Evolutionary conservation across 2,888 invertebrate species (phyloP).

Genomic region (Calliopum simillimum): DNA sequence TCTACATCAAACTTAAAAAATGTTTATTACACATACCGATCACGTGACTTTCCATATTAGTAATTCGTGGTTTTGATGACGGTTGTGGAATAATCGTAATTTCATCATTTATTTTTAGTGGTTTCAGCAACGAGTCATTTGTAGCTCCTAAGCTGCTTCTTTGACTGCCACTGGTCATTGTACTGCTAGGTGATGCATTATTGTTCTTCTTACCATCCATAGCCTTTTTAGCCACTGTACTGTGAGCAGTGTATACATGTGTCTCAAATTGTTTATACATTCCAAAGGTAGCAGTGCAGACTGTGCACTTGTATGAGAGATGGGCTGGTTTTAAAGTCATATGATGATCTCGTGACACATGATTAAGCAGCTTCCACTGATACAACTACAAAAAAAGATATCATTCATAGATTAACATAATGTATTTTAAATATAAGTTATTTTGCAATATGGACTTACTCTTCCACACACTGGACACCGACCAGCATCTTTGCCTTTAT

Average conservation of each 20-base stretch:
- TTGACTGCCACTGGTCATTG: conserved; percentile 47
- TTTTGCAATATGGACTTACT: conserved; percentile 70
- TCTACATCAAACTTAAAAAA: too few relatives aligned
- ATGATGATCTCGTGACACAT: conserved; percentile 92
- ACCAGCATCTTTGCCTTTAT: conserved; percentile 93
- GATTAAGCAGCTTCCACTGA: conserved; percentile 92
- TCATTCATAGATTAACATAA: conserved; percentile 16
- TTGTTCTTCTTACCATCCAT: conserved; percentile 73
- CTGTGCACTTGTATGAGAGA: conserved; percentile 94
- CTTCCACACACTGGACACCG: conserved; percentile 95
- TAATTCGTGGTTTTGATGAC: conserved; percentile 69
- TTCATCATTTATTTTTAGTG: conserved; percentile 88
- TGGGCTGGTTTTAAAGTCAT: conserved; percentile 93
- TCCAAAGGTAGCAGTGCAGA: conserved; percentile 93
- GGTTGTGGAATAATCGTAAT: conserved; percentile 91
- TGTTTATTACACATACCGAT: conserved; percentile 60
- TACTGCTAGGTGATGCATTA: conserved; percentile 43
- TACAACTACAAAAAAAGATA: conserved; percentile 76
- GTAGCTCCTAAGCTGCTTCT: conserved; percentile 62
- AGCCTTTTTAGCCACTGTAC: conserved; percentile 87
- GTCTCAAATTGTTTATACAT: conserved; percentile 96
- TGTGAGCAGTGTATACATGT: conserved; percentile 93
- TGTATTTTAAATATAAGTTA: not conserved
- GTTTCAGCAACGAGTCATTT: conserved; percentile 78
- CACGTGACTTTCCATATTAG: conserved; percentile 67